These are phyloP conservation scores for Sipha maydis DNA, from an alignment of 2,888 invertebrate species.

Conservation along the genomic window DNA sequence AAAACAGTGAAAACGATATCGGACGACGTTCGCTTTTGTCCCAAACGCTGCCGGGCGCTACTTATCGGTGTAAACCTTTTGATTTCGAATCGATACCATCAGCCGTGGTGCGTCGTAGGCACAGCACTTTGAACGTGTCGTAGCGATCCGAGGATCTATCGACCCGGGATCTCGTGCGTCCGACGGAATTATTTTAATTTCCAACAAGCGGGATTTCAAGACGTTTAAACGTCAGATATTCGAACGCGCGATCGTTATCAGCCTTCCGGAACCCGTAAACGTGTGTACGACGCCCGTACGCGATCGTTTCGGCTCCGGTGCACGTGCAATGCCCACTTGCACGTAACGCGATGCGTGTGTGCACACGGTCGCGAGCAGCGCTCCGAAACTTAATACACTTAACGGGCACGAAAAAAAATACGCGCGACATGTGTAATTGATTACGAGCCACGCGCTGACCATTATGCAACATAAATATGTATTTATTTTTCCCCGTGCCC, in stretches of 20 bases:
- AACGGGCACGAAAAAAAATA: background rate
- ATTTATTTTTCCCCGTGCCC: background rate
- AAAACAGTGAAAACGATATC: background rate
- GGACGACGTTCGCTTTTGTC: too few species aligned
- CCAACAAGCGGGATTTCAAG: slow-evolving; percentile 5
- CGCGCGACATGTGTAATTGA: slow-evolving; percentile 49
- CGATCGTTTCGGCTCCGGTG: slow-evolving; percentile 1
- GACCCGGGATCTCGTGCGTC: slow-evolving; percentile 8
- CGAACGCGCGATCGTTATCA: background rate
- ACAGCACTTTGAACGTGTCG: too few species aligned
- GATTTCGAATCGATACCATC: slow-evolving; percentile 29
- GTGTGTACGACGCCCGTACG: background rate
- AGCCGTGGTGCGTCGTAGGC: too few species aligned
- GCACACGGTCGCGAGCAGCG: background rate
- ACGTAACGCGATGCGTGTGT: background rate
- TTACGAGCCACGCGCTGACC: slow-evolving; percentile 27
- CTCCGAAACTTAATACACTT: slow-evolving; percentile 43
- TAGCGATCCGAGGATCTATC: too few species aligned
- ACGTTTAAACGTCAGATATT: slow-evolving; percentile 33
- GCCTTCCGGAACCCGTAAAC: slow-evolving; percentile 8
- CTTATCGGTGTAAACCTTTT: slow-evolving; percentile 46
- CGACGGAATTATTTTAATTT: slow-evolving; percentile 1
- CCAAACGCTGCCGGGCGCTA: background rate
- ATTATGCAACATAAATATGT: slow-evolving; percentile 17
- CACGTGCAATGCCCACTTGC: background rate